Base-by-base conservation (phyloP, 1,140 invertebrate species). In the Theocolax elegans region DNA sequence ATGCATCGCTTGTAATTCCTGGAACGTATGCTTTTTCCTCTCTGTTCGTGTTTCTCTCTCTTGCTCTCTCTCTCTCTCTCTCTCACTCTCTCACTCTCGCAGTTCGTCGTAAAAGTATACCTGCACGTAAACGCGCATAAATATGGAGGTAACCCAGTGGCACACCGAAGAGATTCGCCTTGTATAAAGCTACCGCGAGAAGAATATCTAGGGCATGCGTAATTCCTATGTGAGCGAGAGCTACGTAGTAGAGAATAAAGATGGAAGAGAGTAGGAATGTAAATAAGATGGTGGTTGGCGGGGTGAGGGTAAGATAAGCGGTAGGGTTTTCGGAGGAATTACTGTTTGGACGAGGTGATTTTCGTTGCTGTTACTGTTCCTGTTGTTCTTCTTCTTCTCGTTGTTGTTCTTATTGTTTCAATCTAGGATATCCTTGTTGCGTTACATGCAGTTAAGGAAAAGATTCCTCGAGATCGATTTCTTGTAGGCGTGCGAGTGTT, bases 161-260 rank as follows among this genome's bases (percentile, higher is more conserved):
- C n/a, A n/a, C n/a, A n/a, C n/a, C n/a, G n/a, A n/a, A n/a, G n/a
- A n/a, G n/a, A n/a, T n/a, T n/a, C n/a, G n/a, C 31, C 10, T 35
- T 4, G 4, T 35, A 6, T 4, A 46, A 8, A 46, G 42, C 6
- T 4, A 46, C 17, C n/a, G n/a, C n/a, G n/a, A 6, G 27, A 21
- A 31, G 51, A 49, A 49, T 48, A 63, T 63, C 44, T 49, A 46
- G 60, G 19, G 46, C 46, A 29, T 48, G 27, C 60, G 46, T 49
- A 49, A 63, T 63, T 63, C 15, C 27, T n/a, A 23, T 38, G 54
- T 40, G 54, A 38, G 31, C 15, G 54, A 3, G 25, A n/a, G n/a
- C n/a, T n/a, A n/a, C n/a, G n/a, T n/a, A 44, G 42, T 3, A 44
- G 15, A 44, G 3, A 44, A 17, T 3, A 3, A 44, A 44, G 42